A percentile compares a stretch with the other conserved stretches of the same genome.
Evolutionary conservation across 1,140 invertebrate species (phyloP).

Genomic region (Ceratosolen fusciceps): DNA sequence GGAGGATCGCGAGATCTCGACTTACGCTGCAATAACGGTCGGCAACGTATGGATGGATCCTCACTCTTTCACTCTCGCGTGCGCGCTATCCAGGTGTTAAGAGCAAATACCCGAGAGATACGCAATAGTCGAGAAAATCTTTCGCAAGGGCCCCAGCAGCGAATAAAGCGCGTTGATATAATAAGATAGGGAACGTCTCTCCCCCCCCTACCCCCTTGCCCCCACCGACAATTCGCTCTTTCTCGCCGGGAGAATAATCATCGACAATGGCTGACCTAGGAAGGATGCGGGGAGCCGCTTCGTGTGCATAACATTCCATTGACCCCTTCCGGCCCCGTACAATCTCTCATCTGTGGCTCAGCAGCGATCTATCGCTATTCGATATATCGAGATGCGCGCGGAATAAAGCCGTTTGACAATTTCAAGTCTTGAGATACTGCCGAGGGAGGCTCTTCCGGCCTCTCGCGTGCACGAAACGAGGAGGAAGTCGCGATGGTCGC

Average conservation of each 20-base stretch:
- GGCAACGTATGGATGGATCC: background rate
- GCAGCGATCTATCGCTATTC: background rate
- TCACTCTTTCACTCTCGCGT: background rate
- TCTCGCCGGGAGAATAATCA: slow-evolving; percentile 34
- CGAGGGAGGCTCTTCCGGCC: background rate
- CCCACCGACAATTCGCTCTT: background rate
- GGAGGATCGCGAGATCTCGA: background rate
- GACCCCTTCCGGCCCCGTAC: too few relatives aligned
- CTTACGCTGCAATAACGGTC: background rate
- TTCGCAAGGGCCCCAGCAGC: background rate
- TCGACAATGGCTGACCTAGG: slow-evolving; percentile 21
- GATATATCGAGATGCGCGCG: background rate
- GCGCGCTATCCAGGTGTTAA: background rate
- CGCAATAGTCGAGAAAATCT: slow-evolving; percentile 10
- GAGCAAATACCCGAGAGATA: slow-evolving; percentile 16
- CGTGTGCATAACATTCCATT: slow-evolving; percentile 29
- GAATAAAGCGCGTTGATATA: background rate
- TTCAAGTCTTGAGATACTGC: background rate
- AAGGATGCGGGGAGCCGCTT: slow-evolving; percentile 28
- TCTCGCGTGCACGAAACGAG: background rate
- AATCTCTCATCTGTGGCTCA: background rate
- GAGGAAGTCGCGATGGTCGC: background rate
- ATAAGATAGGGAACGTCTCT: background rate
- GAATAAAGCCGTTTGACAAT: slow-evolving; percentile 1
- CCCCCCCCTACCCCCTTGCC: background rate